Evolutionary conservation across 2,797 vertebrate species (phyloP).

Genomic region (Platalea minor): DNA sequence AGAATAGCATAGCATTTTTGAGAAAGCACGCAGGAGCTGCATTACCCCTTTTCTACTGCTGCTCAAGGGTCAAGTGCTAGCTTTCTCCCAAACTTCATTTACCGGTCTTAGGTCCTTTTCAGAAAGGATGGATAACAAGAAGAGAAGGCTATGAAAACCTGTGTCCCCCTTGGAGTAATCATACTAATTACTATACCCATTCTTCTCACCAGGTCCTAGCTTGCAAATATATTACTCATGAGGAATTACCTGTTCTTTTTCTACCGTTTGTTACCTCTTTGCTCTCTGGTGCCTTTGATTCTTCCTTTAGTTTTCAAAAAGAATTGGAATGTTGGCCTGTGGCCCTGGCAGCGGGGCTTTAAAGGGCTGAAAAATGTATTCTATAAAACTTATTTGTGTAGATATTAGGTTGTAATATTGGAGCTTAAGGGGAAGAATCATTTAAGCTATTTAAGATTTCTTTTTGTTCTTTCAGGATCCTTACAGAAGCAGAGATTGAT

Average conservation of each 20-base stretch:
- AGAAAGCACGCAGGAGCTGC: background rate
- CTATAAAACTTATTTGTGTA: background rate
- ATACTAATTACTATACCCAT: background rate
- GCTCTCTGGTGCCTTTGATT: background rate
- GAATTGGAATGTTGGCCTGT: background rate
- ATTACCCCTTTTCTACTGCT: background rate
- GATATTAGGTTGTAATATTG: background rate
- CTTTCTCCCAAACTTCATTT: background rate
- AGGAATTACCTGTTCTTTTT: background rate
- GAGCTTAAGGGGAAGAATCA: background rate
- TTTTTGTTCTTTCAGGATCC: constrained; percentile 83
- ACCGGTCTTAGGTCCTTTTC: background rate
- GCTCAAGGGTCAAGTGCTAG: background rate
- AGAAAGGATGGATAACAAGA: background rate
- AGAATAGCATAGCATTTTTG: background rate
- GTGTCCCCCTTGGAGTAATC: background rate
- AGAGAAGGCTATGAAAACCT: background rate
- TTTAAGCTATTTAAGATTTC: constrained; percentile 5
- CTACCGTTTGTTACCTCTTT: background rate
- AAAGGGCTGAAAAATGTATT: background rate
- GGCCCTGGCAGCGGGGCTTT: background rate
- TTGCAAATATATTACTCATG: background rate
- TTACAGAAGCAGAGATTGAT: constrained; percentile 92
- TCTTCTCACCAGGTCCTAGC: background rate
- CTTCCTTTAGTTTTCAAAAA: constrained; percentile 3